Conservation (phyloP, 2,888 invertebrate species). For the Plemyria rubiginata region DNA sequence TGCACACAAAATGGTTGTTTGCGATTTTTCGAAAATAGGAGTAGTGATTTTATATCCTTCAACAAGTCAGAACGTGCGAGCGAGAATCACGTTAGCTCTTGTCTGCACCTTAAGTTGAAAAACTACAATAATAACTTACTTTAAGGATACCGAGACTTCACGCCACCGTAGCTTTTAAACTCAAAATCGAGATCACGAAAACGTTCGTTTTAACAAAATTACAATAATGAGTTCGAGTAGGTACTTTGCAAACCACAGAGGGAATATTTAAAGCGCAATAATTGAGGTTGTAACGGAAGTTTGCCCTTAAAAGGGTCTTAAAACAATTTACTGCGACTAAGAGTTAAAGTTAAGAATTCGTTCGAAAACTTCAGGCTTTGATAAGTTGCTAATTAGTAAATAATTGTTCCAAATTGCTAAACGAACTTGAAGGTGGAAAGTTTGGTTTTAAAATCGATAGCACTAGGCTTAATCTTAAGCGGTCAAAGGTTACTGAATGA, state of each 20-base stretch:
- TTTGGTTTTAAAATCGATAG: not conserved
- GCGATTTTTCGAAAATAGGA: no score
- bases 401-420: conserved; percentile 6
- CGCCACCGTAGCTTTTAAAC: conserved; percentile 33
- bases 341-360: conserved; percentile 32
- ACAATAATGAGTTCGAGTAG: conserved; percentile 53
- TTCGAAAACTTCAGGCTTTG: conserved; percentile 31
- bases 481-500: no score
- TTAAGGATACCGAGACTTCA: not conserved
- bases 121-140: not conserved
- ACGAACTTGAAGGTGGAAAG: not conserved
- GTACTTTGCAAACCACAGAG: conserved; percentile 58
- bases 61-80: no score
- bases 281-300: conserved; percentile 73
- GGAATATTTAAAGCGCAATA: conserved; percentile 75
- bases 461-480: no score
- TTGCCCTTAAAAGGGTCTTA: conserved; percentile 54
- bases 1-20: no score
- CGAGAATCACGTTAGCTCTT: no score
- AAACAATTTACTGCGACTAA: conserved; percentile 59
- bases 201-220: conserved; percentile 47
- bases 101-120: no score
- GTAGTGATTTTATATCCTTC: no score
- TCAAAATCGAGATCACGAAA: conserved; percentile 39
- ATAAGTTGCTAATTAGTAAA: conserved; percentile 24